A percentile compares a stretch with the other conserved stretches of the same genome.
Conservation (phyloP, 1,140 invertebrate species). For the Calliphora vicina region DNA sequence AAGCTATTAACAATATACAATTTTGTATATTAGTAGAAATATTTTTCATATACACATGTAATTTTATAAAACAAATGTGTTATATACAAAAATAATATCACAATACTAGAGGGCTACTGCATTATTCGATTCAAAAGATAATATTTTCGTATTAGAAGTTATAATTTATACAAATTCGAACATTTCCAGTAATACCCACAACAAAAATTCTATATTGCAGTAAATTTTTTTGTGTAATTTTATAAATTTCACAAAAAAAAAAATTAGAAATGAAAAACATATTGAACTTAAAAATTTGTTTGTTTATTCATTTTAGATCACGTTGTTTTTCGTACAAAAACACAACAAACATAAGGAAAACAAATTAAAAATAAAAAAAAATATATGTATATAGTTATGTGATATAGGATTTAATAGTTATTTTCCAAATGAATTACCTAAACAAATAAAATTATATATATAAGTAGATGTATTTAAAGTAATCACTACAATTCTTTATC, state of each 20-base stretch:
- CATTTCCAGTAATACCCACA: too few relatives aligned
- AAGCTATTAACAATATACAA: background rate
- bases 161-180: too few relatives aligned
- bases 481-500: conserved; percentile 58
- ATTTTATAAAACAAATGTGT: background rate
- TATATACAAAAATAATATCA: background rate
- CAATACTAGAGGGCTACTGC: too few relatives aligned
- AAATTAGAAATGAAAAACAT: background rate
- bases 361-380: background rate
- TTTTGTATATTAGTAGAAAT: background rate
- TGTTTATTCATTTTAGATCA: background rate
- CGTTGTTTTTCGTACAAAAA: background rate
- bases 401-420: background rate
- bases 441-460: background rate
- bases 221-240: background rate
- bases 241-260: too few relatives aligned
- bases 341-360: background rate
- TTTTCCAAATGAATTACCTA: background rate
- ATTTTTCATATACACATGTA: background rate
- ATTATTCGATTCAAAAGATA: too few relatives aligned
- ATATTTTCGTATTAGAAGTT: too few relatives aligned
- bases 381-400: background rate
- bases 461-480: conserved; percentile 28
- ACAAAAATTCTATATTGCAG: background rate
- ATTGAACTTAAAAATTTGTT: background rate